Percentiles rank a stretch among this genome's conserved stretches.
Evolutionary conservation across 2,113 vertebrate species (phyloP).

Genomic region (Ophthalmolycus amberensis): DNA sequence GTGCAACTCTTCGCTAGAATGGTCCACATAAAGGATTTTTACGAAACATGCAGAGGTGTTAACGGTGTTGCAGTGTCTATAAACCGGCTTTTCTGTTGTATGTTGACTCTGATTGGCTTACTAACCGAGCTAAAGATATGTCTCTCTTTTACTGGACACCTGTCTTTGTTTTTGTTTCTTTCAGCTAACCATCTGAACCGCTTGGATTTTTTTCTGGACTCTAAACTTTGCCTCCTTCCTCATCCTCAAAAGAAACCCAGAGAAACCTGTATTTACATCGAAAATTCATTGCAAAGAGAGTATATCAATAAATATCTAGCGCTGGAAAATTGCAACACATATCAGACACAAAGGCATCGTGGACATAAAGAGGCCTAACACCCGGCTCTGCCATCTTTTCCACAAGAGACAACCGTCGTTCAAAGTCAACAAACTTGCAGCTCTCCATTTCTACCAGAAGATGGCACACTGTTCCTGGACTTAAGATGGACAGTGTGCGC

Average conservation of each 20-base stretch:
- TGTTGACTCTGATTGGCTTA: conserved; percentile 53
- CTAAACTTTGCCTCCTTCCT: conserved; percentile 64
- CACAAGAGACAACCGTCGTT: conserved; percentile 29
- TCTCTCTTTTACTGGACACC: conserved; percentile 74
- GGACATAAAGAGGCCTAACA: conserved; percentile 51
- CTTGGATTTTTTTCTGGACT: conserved; percentile 85
- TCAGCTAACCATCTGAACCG: conserved; percentile 92
- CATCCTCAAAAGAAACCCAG: conserved; percentile 71
- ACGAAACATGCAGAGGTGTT: conserved; percentile 36
- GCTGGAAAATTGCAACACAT: conserved; percentile 63
- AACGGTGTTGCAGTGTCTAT: conserved; percentile 39
- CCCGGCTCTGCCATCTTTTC: background rate
- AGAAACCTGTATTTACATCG: conserved; percentile 72
- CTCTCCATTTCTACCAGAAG: conserved; percentile 64
- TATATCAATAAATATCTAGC: conserved; percentile 36
- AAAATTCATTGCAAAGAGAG: conserved; percentile 49
- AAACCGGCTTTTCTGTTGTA: conserved; percentile 35
- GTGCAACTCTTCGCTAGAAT: conserved; percentile 29
- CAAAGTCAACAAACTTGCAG: conserved; percentile 47
- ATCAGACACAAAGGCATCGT: conserved; percentile 58
- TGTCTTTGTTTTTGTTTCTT: conserved; percentile 81
- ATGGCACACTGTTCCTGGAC: conserved; percentile 59
- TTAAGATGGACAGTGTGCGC: conserved; percentile 53
- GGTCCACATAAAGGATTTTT: conserved; percentile 37
- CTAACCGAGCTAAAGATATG: conserved; percentile 66